These are phyloP conservation scores for Melinaea marsaeus DNA, from an alignment of 2,888 invertebrate genomes.

Conservation along the genomic window DNA sequence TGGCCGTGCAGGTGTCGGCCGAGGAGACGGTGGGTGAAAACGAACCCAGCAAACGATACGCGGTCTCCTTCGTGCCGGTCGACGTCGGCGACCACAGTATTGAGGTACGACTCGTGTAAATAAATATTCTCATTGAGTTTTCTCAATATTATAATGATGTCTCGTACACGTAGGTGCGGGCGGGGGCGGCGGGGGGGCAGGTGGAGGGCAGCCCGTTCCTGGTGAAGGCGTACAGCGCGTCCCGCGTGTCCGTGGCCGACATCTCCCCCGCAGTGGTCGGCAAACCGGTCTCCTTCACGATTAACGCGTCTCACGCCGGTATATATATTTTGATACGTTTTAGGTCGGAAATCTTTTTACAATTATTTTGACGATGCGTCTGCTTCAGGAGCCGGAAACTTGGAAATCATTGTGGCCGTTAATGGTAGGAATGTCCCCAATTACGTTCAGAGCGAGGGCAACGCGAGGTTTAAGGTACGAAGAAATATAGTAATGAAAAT, in stretches of 20 bases:
- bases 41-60: slow-evolving; percentile 75
- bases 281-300: slow-evolving; percentile 95
- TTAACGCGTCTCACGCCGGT: slow-evolving; percentile 87
- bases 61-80: slow-evolving; percentile 86
- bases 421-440: slow-evolving; percentile 98
- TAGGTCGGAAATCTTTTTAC: not conserved
- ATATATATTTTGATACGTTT: slow-evolving; percentile 18
- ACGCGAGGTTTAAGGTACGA: slow-evolving; percentile 92
- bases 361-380: not conserved
- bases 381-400: slow-evolving; percentile 90
- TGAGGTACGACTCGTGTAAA: slow-evolving; percentile 75
- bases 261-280: slow-evolving; percentile 94
- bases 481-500: not conserved
- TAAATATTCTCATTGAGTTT: not conserved
- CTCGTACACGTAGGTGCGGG: slow-evolving; percentile 54
- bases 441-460: slow-evolving; percentile 98
- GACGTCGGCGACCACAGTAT: slow-evolving; percentile 97
- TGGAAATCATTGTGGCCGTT: slow-evolving; percentile 98
- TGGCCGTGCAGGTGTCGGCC: slow-evolving; percentile 81
- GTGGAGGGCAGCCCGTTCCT: slow-evolving; percentile 97
- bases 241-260: slow-evolving; percentile 95
- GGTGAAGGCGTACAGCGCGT: slow-evolving; percentile 96
- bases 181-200: slow-evolving; percentile 82
- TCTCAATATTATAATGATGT: not conserved
- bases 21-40: slow-evolving; percentile 72